These are phyloP conservation scores for Parazoanthus swiftii DNA, from an alignment of 92 coral and sea anemone species.

Conservation along the genomic window DNA sequence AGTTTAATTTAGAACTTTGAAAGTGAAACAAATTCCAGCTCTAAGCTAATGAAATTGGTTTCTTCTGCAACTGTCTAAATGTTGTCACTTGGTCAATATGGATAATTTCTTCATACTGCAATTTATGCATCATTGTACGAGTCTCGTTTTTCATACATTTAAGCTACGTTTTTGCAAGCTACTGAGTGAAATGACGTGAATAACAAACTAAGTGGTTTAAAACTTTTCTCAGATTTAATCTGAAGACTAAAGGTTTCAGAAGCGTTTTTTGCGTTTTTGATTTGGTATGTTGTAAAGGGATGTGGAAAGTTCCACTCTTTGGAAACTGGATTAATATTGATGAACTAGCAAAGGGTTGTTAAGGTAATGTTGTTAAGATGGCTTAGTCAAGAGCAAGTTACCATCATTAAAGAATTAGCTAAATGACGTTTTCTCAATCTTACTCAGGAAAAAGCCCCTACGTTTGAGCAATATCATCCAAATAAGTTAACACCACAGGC, in stretches of 20 bases:
- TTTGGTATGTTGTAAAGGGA: too few species aligned
- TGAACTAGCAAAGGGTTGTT: not conserved
- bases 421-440: too few species aligned
- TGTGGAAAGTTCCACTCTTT: not conserved
- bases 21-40: not conserved
- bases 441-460: too few species aligned
- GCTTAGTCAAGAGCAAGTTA: not conserved
- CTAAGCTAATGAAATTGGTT: not conserved
- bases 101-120: not conserved
- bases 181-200: not conserved
- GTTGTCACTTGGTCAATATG: not conserved
- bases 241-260: not conserved
- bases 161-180: not conserved
- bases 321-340: not conserved
- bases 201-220: not conserved
- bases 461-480: too few species aligned
- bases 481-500: too few species aligned
- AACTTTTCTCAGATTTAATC: not conserved
- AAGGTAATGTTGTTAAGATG: not conserved
- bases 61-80: not conserved
- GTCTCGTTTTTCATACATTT: not conserved
- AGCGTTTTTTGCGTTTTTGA: not conserved
- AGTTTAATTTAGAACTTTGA: not conserved
- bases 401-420: too few species aligned
- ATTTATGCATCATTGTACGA: not conserved